A percentile compares a stretch with the other conserved stretches of the same genome.
phyloP scores from a whole-genome alignment of 2,113 vertebrate species.

The Pteropus alecto region DNA sequence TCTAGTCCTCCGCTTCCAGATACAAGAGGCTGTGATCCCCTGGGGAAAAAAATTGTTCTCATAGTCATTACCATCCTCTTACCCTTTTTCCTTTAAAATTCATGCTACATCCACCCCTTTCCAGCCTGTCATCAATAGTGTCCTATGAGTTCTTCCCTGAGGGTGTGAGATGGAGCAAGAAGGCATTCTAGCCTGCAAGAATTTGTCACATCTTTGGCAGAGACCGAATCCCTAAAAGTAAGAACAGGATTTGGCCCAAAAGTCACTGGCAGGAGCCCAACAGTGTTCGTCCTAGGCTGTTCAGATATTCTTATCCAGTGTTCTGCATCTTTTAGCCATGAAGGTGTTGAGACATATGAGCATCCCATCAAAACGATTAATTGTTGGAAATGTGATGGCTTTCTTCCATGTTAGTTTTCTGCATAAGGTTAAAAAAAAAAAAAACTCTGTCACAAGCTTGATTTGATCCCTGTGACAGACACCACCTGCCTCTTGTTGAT shows the following conservation, averaged over 20 bases:
- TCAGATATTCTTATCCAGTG: constrained; percentile 65
- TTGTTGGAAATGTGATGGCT: constrained; percentile 62
- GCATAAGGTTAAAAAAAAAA: constrained; percentile 7
- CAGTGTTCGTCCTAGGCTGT: constrained; percentile 49
- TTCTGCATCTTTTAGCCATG: constrained; percentile 66
- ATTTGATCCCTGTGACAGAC: constrained; percentile 12
- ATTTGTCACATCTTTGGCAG: not conserved
- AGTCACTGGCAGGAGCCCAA: constrained; percentile 66
- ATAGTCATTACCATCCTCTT: not conserved
- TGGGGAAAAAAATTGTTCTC: not conserved
- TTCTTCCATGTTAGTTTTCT: constrained; percentile 32
- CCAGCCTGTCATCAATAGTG: not conserved
- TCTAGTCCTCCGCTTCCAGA: not conserved
- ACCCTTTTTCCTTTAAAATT: not conserved
- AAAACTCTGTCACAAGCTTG: not conserved
- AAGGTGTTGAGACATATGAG: constrained; percentile 68
- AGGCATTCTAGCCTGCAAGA: constrained; percentile 22
- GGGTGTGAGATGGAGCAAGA: not conserved
- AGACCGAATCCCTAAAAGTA: constrained; percentile 45
- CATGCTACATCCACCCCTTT: not conserved
- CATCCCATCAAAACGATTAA: constrained; percentile 48
- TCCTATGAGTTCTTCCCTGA: constrained; percentile 17
- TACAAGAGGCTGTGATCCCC: constrained; percentile 16
- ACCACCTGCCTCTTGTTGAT: constrained; percentile 32
- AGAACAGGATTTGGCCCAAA: constrained; percentile 49